Base-by-base conservation (phyloP, 2,113 vertebrate species). In the Rhabdornis inornatus region DNA sequence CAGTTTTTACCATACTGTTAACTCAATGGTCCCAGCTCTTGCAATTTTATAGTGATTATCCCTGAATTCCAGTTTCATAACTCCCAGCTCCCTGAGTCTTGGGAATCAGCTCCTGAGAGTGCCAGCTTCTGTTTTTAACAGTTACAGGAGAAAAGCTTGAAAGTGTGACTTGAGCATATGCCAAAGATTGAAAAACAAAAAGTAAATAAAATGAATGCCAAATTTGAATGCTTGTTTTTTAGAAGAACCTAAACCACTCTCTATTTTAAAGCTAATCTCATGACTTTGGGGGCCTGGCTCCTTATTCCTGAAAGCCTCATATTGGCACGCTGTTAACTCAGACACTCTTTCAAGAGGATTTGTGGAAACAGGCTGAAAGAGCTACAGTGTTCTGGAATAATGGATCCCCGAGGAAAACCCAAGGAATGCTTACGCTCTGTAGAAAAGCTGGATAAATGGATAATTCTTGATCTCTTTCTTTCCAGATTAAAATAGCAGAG, bases 201-300 rank as follows among this genome's bases (percentile, higher is more conserved):
- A 90, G 55, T 83, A 94, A 95, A 96, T 77, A 93, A 96, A 93
- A 85, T 1, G 1, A 76, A 88, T 86, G 84, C 91, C 93, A 95
- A 90, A 86, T 92, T 87, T 70, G 71, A 90, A 68, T 82, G 52
- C 69, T 78, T 89, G 17, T 90, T 96, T 96, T 80, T 93, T 52
- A 60, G 47, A 61, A 70, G 88, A 86, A 30, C 10, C 20, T 37
- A 76, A 87, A 91, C 7, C 53, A 52, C 17, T 88, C 72, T 78
- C 83, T 83, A 74, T 94, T 96, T 96, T 95, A 92, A 94, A 96
- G 52, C 75, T 95, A 83, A 96, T 93, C 90, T 94, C 68, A 80
- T 92, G 70, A 94, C 63, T 94, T 90, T 45, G 24, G 64, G 56
- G 90, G 56, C 59, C 88, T 89, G 50, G 47, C 28, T 93, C 21